Percentiles rank a stretch among this genome's conserved stretches.
Evolutionary conservation across 2,797 vertebrate genomes (phyloP).

Genomic region (Eulemur rubriventer): DNA sequence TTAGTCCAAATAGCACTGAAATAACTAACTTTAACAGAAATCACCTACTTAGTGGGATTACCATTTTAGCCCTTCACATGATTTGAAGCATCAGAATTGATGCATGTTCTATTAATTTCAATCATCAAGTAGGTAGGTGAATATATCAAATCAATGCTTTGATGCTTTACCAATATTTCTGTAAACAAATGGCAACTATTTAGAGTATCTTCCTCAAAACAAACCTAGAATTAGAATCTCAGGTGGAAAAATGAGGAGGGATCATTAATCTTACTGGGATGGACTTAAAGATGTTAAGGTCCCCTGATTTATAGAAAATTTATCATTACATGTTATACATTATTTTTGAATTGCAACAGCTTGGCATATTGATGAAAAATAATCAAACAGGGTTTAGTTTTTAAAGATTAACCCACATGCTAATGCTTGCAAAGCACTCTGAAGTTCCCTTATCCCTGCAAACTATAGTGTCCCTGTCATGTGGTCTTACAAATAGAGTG

Average conservation of each 20-base stretch:
- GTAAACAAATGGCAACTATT: neutral
- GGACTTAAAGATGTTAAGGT: neutral
- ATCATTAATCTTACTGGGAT: conserved; percentile 28
- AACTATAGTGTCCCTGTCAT: neutral
- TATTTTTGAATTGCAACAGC: neutral
- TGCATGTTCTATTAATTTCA: conserved; percentile 19
- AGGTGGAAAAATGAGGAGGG: conserved; percentile 27
- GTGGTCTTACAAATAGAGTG: neutral
- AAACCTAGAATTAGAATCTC: neutral
- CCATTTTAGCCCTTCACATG: neutral
- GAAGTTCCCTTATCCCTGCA: neutral
- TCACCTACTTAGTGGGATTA: neutral
- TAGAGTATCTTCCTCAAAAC: neutral
- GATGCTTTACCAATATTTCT: neutral
- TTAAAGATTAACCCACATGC: neutral
- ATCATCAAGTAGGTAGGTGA: neutral
- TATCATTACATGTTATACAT: neutral
- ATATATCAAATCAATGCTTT: neutral
- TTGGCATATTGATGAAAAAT: neutral
- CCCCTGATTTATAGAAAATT: conserved; percentile 4
- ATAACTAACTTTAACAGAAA: neutral
- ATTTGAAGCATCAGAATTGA: neutral
- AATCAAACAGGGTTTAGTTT: neutral
- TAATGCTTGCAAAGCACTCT: neutral
- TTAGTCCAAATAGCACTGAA: neutral